These are phyloP conservation scores for Lethenteron camtschaticum DNA, from an alignment of 2,113 vertebrate species.

Conservation along the genomic window DNA sequence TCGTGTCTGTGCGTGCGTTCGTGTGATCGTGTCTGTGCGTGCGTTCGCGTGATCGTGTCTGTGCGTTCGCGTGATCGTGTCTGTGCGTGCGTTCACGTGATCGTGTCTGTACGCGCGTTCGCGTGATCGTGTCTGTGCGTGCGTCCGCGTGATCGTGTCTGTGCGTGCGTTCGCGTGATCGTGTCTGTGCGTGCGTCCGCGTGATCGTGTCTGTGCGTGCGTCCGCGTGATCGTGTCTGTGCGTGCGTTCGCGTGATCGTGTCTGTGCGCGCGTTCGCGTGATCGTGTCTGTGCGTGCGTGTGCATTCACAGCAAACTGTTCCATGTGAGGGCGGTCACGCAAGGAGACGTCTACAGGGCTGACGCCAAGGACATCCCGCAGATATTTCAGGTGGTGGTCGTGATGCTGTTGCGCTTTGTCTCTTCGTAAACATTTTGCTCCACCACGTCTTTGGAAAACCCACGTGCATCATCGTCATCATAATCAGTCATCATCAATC, in stretches of 20 bases:
- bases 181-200: too few relatives aligned
- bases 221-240: conserved; percentile 65
- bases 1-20: conserved; percentile 56
- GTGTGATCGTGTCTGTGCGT: neutral
- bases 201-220: neutral
- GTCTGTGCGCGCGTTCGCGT: neutral
- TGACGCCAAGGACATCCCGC: conserved; percentile 88
- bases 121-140: too few relatives aligned
- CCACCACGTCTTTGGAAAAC: neutral
- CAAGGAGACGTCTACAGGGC: conserved; percentile 94
- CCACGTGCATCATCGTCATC: neutral
- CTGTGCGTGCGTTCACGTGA: too few relatives aligned
- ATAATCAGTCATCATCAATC: too few relatives aligned
- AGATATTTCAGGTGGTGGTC: conserved; percentile 75
- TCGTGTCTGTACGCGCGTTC: too few relatives aligned
- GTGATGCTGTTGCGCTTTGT: too few relatives aligned
- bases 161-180: too few relatives aligned
- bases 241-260: conserved; percentile 67
- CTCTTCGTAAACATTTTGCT: neutral
- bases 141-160: too few relatives aligned
- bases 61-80: neutral
- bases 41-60: neutral
- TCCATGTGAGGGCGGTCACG: conserved; percentile 88
- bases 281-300: neutral
- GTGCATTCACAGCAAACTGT: conserved; percentile 48